Conservation (phyloP, 2,113 vertebrate species). For the Axis porcinus region DNA sequence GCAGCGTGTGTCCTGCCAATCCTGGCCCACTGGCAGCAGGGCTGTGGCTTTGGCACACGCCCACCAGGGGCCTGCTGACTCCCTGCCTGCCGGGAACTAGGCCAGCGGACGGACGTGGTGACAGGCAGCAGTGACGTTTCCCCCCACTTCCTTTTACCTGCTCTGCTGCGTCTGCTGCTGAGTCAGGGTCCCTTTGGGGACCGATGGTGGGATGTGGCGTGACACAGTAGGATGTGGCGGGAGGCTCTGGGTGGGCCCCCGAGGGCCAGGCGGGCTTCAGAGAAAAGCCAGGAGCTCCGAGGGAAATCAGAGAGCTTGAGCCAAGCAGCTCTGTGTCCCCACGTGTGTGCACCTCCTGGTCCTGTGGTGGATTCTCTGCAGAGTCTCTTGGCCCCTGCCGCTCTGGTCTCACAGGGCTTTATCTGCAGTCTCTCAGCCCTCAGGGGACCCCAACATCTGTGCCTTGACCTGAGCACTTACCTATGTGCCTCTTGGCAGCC, state of each 20-base stretch:
- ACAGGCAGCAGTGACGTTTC: neutral
- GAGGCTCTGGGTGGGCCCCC: rapidly evolving
- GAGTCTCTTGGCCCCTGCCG: neutral
- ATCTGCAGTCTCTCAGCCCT: neutral
- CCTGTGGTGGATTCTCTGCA: neutral
- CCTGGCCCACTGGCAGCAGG: rapidly evolving
- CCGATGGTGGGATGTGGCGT: neutral
- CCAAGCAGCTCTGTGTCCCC: neutral
- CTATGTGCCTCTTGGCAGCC: neutral
- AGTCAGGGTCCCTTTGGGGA: slow-evolving; percentile 34
- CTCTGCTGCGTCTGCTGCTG: neutral
- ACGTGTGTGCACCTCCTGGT: rapidly evolving
- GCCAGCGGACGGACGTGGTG: neutral
- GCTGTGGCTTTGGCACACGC: neutral
- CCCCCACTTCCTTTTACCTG: slow-evolving; percentile 43
- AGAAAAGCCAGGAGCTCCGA: neutral
- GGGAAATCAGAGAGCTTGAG: neutral
- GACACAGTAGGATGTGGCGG: neutral
- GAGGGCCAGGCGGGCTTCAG: neutral
- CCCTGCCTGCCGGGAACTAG: slow-evolving; percentile 36
- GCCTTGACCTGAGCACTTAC: neutral
- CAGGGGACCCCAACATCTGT: neutral
- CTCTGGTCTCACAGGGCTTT: neutral
- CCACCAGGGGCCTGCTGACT: neutral
- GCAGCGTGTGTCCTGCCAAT: neutral